Percentiles rank a stretch among this genome's conserved stretches.
Conservation (phyloP, 1,140 invertebrate species). For the Solenopsis invicta region DNA sequence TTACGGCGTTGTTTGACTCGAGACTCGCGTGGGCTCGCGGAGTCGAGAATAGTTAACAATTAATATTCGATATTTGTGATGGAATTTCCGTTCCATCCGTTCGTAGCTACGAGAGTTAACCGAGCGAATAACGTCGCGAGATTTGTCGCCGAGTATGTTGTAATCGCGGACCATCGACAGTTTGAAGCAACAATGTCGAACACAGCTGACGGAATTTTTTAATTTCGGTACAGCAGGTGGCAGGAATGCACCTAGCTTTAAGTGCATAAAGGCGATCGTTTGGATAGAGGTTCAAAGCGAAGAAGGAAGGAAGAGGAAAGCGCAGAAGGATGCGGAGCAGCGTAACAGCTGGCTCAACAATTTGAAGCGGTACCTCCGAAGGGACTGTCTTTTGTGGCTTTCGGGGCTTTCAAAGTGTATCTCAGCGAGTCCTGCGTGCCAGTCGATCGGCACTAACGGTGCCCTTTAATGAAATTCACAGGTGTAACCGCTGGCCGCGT, state of each 20-base stretch:
- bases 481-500: slow-evolving; percentile 1
- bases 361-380: slow-evolving; percentile 46
- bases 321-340: slow-evolving; percentile 30
- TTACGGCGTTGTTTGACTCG: not conserved
- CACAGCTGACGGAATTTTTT: slow-evolving; percentile 5
- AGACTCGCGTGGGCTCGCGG: not conserved
- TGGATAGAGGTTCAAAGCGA: not conserved
- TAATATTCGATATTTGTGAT: not conserved
- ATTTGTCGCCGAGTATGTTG: not conserved
- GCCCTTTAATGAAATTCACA: slow-evolving; percentile 51
- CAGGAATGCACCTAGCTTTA: slow-evolving; percentile 22
- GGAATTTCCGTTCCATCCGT: too few species aligned
- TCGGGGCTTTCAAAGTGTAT: slow-evolving; percentile 38
- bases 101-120: not conserved
- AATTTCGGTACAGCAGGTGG: slow-evolving; percentile 42
- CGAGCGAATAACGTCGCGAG: not conserved
- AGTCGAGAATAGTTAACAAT: slow-evolving; percentile 28
- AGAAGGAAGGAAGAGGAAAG: not conserved
- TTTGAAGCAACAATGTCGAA: not conserved
- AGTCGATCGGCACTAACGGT: slow-evolving; percentile 12
- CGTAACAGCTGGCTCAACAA: slow-evolving; percentile 75
- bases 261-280: slow-evolving; percentile 28
- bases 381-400: slow-evolving; percentile 59
- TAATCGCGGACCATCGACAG: not conserved
- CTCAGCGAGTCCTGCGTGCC: slow-evolving; percentile 30